These are phyloP conservation scores for Orius insidiosus DNA, from an alignment of 1,140 invertebrate genomes.

Conservation along the genomic window DNA sequence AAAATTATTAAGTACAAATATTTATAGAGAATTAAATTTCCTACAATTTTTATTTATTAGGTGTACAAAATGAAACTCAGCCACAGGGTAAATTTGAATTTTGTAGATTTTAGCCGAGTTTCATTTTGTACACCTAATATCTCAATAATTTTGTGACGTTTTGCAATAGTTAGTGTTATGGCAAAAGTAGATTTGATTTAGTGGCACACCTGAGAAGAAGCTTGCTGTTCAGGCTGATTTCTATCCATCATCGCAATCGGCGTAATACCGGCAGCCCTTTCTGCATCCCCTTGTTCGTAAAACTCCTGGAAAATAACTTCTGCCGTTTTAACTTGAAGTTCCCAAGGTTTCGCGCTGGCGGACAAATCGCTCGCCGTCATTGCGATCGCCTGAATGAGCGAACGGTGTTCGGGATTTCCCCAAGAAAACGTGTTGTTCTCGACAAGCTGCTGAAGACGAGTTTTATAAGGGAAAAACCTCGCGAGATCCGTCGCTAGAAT, in stretches of 20 bases:
- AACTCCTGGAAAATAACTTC: conserved; percentile 75
- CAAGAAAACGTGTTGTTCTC: conserved; percentile 39
- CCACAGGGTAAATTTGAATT: too few relatives aligned
- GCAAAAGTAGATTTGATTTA: not conserved
- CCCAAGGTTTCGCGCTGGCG: conserved; percentile 65
- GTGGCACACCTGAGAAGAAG: conserved; percentile 44
- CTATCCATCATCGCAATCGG: conserved; percentile 76
- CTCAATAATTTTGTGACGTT: too few relatives aligned
- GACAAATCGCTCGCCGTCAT: conserved; percentile 75
- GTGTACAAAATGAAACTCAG: too few relatives aligned
- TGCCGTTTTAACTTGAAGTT: conserved; percentile 63
- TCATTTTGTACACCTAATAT: too few relatives aligned
- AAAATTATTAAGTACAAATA: too few relatives aligned
- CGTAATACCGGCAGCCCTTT: conserved; percentile 42
- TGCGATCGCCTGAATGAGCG: conserved; percentile 48
- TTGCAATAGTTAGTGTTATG: too few relatives aligned
- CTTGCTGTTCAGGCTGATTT: conserved; percentile 48
- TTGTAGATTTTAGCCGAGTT: too few relatives aligned
- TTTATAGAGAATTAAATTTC: too few relatives aligned
- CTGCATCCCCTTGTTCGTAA: conserved; percentile 59
- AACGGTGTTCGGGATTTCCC: conserved; percentile 39
- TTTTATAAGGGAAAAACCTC: conserved; percentile 58
- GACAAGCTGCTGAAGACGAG: conserved; percentile 39
- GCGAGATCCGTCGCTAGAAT: conserved; percentile 72
- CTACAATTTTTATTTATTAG: too few relatives aligned